These are phyloP conservation scores for Aspiorhynchus laticeps DNA, from an alignment of 2,113 vertebrate genomes.

Conservation along the genomic window DNA sequence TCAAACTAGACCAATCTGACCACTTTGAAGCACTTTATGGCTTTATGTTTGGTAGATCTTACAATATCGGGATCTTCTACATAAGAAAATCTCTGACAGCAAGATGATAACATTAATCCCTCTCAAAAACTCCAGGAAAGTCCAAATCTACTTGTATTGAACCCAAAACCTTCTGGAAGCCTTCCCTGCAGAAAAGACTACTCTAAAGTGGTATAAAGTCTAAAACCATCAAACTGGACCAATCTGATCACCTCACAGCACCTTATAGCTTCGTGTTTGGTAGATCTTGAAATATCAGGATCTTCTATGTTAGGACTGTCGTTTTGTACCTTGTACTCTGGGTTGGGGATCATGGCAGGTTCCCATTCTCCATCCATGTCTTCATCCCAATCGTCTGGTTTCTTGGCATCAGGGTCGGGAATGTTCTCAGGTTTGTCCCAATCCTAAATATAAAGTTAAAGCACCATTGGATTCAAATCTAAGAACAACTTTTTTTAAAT, in stretches of 20 bases:
- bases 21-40: not conserved
- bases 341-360: constrained; percentile 81
- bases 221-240: not conserved
- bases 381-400: constrained; percentile 81
- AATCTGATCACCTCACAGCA: not conserved
- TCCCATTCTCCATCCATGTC: constrained; percentile 82
- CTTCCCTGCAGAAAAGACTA: not conserved
- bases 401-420: constrained; percentile 81
- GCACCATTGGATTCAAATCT: not conserved
- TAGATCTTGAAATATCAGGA: not conserved
- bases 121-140: too few species aligned
- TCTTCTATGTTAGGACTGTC: not conserved
- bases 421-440: constrained; percentile 84
- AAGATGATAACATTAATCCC: too few species aligned
- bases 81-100: too few species aligned
- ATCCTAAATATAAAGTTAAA: constrained; percentile 69
- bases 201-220: not conserved
- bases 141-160: too few species aligned
- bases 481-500: not conserved
- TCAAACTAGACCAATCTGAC: not conserved
- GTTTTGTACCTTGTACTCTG: constrained; percentile 78
- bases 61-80: not conserved
- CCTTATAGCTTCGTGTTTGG: not conserved
- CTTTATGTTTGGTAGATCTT: not conserved
- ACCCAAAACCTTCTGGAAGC: too few species aligned